Conservation (phyloP, 1,140 invertebrate genomes). For the Tenebrio molitor region DNA sequence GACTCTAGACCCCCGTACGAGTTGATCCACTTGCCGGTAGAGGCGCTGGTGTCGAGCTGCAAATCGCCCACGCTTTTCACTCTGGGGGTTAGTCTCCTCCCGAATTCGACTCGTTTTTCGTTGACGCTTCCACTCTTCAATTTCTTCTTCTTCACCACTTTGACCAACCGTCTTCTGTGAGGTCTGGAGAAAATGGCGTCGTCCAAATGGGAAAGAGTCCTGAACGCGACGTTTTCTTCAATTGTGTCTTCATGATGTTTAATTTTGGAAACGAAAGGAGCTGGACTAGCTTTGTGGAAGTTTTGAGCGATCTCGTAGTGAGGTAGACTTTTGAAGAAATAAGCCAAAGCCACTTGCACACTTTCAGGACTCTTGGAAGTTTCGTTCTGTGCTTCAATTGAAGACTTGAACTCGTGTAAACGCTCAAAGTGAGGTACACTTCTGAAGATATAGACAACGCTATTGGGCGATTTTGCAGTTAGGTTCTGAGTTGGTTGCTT, state of each 20-base stretch:
- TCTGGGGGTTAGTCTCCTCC: too few species aligned
- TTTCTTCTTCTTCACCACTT: not conserved
- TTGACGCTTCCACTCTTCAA: too few species aligned
- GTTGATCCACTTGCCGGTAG: too few species aligned
- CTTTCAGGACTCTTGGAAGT: not conserved
- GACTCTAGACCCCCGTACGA: too few species aligned
- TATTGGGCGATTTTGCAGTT: not conserved
- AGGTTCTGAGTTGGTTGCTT: not conserved
- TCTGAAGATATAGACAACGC: not conserved
- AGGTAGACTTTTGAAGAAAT: conserved; percentile 11
- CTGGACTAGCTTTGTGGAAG: not conserved
- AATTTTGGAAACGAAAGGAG: conserved; percentile 1
- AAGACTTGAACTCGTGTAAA: not conserved
- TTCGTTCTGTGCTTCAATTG: not conserved
- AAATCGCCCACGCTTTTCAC: too few species aligned
- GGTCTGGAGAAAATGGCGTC: not conserved
- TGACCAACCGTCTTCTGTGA: not conserved
- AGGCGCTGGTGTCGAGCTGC: too few species aligned
- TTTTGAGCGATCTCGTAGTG: not conserved
- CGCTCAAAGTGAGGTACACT: not conserved
- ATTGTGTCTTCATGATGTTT: not conserved
- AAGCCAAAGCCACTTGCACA: not conserved
- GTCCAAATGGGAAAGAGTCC: not conserved
- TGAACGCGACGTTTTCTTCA: not conserved
- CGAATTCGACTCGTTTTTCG: too few species aligned